A percentile compares a stretch with the other conserved stretches of the same genome.
Conservation (phyloP, 1,140 invertebrate species). For the Brachionus angularis region DNA sequence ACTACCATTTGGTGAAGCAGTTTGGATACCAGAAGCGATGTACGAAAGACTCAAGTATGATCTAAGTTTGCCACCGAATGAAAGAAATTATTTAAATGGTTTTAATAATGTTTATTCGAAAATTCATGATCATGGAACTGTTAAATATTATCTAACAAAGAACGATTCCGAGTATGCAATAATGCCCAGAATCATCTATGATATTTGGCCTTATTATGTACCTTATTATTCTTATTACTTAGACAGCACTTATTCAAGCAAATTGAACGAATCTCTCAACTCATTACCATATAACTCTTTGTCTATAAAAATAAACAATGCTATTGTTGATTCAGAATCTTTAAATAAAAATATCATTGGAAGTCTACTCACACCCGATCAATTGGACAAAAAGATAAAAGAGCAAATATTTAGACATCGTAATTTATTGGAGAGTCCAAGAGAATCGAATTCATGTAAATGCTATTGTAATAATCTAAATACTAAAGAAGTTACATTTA, state of each 20-base stretch:
- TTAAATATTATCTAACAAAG: no score
- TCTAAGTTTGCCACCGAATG: constrained; percentile 10
- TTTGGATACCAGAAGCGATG: constrained; percentile 43
- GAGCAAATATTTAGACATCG: constrained; percentile 1
- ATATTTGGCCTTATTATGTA: constrained; percentile 41
- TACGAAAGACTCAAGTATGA: constrained; percentile 37
- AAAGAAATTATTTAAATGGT: neutral
- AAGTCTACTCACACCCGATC: constrained; percentile 1
- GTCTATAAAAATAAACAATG: no score
- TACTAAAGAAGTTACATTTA: neutral
- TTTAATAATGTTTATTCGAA: neutral
- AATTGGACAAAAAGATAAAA: constrained; percentile 23
- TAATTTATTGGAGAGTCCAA: neutral
- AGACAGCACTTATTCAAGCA: neutral
- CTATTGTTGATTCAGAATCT: constrained; percentile 15
- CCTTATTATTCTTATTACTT: neutral
- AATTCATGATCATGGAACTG: neutral
- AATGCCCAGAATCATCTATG: constrained; percentile 38
- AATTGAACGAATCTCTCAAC: neutral
- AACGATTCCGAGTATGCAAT: neutral
- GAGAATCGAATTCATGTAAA: neutral
- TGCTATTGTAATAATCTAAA: neutral
- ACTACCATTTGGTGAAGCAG: constrained; percentile 11
- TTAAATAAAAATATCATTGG: constrained; percentile 25
- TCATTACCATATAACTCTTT: no score